Evolutionary conservation across 2,113 vertebrate genomes (phyloP).

Genomic region (Peromyscus californicus): DNA sequence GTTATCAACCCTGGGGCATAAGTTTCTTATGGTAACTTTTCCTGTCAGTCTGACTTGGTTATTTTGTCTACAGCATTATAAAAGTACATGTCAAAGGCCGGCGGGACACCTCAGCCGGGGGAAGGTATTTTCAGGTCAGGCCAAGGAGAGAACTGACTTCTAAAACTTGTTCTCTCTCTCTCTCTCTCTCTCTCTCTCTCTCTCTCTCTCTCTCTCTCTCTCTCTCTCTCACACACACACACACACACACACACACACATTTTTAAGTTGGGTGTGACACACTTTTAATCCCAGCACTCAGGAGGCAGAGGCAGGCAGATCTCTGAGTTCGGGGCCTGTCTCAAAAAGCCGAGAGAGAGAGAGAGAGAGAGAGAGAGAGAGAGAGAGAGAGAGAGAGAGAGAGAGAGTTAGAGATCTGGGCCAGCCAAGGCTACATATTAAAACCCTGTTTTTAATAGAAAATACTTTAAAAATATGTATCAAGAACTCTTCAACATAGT

Average conservation of each 20-base stretch:
- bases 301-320: neutral
- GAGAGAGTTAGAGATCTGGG: neutral
- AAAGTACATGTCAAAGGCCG: neutral
- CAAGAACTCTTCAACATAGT: neutral
- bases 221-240: neutral
- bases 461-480: neutral
- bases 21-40: neutral
- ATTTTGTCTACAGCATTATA: neutral
- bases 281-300: neutral
- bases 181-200: neutral
- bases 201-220: neutral
- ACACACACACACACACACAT: neutral
- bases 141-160: neutral
- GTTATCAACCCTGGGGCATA: neutral
- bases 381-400: neutral
- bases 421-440: neutral
- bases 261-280: neutral
- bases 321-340: neutral
- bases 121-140: neutral
- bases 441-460: neutral
- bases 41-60: neutral
- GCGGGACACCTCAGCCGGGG: no score
- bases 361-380: no score
- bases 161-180: neutral
- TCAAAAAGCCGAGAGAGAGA: neutral